Evolutionary conservation across 2,888 invertebrate genomes (phyloP), one percentile per base, ranked within the genome.

Genomic region (Saturnia pavonia): DNA sequence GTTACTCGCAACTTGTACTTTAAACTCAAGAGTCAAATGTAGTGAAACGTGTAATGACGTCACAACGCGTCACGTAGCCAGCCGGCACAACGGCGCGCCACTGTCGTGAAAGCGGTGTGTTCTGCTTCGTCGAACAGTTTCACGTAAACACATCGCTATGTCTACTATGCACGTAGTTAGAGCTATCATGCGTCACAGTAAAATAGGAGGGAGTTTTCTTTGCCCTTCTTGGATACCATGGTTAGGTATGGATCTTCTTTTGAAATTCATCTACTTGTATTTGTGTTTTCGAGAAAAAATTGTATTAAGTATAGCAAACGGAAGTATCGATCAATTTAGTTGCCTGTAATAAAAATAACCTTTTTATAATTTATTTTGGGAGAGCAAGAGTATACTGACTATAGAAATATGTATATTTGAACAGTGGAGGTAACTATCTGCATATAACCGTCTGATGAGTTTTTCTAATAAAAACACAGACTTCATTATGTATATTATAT

Each of bases 1-100:
- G 54, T 22, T 43, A 54, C 54, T 54, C 8, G 63, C 63, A 34
- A 63, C 40, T 65, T 65, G 40, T 19, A 65, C 40, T 40, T 65
- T 65, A 65, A 65, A 54, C 67, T 42, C 54, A 57, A 43, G 42
- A 69, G 51, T 69, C 51, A 67, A 74, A 79, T 78, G 75, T 78
- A 86, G 88, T 88, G 89, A 88, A 89, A 88, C 88, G 89, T 87
- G 79, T 75, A 75, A 78, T 86, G 87, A 89, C 89, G 90, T 88
- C 85, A 69, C 51, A 57, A 65, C 69, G 66, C 72, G 72, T 69
- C 72, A 72, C 72, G 72, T 68, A 72, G 66, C 27, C 25, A 16
- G 27, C n/a, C 48, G 65, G 68, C 63, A 48, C 68, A 57, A 11
- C 54, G 69, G 57, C 69, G 71, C 66, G 69, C 42, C 45, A 57